These are phyloP conservation scores for Piaya cayana DNA, from an alignment of 2,113 vertebrate genomes.

Conservation along the genomic window DNA sequence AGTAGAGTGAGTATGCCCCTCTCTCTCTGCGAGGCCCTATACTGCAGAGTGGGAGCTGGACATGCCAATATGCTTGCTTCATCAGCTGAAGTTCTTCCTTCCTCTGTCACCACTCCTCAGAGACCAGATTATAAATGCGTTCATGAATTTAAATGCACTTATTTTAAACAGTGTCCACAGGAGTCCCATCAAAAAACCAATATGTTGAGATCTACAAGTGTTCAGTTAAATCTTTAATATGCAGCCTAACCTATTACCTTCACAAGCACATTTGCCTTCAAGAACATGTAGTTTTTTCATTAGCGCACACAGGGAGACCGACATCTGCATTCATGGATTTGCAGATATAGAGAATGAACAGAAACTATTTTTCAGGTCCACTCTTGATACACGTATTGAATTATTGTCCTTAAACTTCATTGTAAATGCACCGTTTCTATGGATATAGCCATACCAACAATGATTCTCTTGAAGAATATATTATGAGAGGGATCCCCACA, in stretches of 20 bases:
- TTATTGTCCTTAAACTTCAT: background rate
- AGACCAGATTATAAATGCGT: background rate
- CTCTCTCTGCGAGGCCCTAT: background rate
- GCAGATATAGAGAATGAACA: background rate
- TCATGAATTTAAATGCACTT: background rate
- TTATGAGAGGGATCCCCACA: background rate
- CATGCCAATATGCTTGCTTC: background rate
- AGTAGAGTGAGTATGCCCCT: no score
- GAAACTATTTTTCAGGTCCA: background rate
- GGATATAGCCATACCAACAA: background rate
- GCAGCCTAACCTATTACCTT: background rate
- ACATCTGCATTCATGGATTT: background rate
- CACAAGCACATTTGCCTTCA: background rate
- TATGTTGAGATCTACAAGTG: background rate
- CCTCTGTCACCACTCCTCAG: background rate
- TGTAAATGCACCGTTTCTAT: background rate
- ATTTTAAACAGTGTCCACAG: background rate
- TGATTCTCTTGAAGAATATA: background rate
- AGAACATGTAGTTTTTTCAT: background rate
- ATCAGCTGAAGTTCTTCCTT: background rate
- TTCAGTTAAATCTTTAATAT: background rate
- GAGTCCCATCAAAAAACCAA: accelerated
- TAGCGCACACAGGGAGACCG: background rate
- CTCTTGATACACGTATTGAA: background rate
- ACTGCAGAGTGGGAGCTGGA: background rate